Base-by-base conservation (phyloP, 2,797 vertebrate species). In the Sebastes kiyomatsui region DNA sequence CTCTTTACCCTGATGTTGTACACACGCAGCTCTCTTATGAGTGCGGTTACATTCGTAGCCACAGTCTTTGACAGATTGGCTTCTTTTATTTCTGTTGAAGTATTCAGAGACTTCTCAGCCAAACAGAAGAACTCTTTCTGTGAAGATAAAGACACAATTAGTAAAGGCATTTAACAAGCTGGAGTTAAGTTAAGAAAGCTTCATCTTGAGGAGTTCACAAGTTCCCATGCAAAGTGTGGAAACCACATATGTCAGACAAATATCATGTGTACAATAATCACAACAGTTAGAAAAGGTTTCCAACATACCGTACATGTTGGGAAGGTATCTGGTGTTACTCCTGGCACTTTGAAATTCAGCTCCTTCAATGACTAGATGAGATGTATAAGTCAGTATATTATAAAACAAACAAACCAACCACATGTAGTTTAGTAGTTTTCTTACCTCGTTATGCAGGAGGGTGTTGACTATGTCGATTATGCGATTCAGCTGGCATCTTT, bases 1-100 rank as follows among this genome's bases (percentile, higher is more conserved):
- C 1, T 64, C 9, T 30, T 88, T 88, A 93, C 87, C 80, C 0
- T 0, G 3, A 0, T 23, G 75, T 27, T 88, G 75, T 42, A 87
- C 0, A 0, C 0, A 0, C 3, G 0, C 52, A 91, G 1, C 0
- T 0, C 0, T 1, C 0, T 2, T 0, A 0, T 0, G 14, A 91
- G 12, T 42, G 1, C 2, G 1, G 0, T 25, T 16, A 42, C 13
- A 1, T 0, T 7, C 10, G 0, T 4, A 33, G 32, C 1, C 32
- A 33, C 38, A 42, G 2, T 5, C 2, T 0, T 0, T 38, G 35
- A 0, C 35, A 38, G 35, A 14, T 23, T 65, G 22, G 4, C 1
- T 4, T 2, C 0, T 1, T 32, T 2, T 16, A 1, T 5, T 42
- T 42, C 1, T 42, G 2, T 0, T 0, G 1, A 0, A 0, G 3